These are phyloP conservation scores for Cloeon dipterum DNA, from an alignment of 2,888 invertebrate species.

Conservation along the genomic window DNA sequence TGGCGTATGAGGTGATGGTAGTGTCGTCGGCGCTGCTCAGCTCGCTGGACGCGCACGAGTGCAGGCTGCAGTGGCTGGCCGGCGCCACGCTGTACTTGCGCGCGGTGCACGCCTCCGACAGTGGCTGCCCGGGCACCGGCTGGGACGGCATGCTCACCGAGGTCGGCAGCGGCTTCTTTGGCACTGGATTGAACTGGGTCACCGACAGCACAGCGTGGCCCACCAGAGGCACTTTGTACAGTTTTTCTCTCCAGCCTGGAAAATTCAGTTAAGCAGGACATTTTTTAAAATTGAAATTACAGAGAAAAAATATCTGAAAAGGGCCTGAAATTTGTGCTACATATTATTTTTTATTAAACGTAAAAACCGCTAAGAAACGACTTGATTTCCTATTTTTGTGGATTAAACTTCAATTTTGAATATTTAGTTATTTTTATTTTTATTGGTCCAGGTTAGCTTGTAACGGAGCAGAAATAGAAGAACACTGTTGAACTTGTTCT, in stretches of 20 bases:
- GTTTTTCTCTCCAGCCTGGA: constrained; percentile 9
- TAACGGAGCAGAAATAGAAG: too few species aligned
- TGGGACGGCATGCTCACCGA: constrained; percentile 11
- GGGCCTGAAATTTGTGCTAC: constrained; percentile 1
- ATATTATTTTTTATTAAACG: too few species aligned
- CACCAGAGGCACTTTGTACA: constrained; percentile 1
- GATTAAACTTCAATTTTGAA: too few species aligned
- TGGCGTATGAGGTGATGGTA: constrained; percentile 58
- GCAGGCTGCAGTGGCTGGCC: constrained; percentile 57
- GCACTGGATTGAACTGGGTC: constrained; percentile 22
- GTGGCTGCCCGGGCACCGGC: constrained; percentile 17
- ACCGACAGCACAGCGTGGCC: background rate
- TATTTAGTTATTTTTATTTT: too few species aligned
- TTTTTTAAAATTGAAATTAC: background rate
- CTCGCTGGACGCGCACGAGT: constrained; percentile 60
- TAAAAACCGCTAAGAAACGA: too few species aligned
- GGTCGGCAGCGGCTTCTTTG: constrained; percentile 20
- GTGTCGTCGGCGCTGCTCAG: constrained; percentile 43
- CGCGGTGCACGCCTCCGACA: constrained; percentile 21
- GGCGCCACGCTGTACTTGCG: constrained; percentile 42
- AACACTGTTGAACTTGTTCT: too few species aligned
- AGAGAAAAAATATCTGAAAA: too few species aligned
- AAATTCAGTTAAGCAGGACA: background rate
- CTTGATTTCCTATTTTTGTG: too few species aligned
- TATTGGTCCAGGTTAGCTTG: too few species aligned